A percentile compares a stretch with the other conserved stretches of the same genome.
Evolutionary conservation across 2,113 vertebrate species (phyloP).

Genomic region (Crotalus viridis): DNA sequence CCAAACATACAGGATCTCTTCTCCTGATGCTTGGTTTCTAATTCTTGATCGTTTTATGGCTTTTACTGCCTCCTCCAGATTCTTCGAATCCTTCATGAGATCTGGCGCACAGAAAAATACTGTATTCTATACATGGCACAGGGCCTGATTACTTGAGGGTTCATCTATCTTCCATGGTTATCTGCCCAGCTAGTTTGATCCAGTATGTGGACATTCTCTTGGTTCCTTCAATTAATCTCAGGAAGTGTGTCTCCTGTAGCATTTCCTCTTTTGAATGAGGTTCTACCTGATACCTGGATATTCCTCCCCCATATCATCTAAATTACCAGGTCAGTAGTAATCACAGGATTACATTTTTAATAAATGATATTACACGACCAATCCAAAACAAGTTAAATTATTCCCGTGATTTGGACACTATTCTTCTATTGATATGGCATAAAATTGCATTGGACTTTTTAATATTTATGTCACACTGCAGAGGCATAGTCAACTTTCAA

Average conservation of each 20-base stretch:
- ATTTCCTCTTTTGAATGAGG: neutral
- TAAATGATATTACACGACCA: neutral
- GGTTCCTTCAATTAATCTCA: neutral
- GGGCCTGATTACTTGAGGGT: neutral
- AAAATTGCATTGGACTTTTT: neutral
- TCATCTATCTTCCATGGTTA: neutral
- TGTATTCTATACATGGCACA: neutral
- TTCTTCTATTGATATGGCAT: neutral
- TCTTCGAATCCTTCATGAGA: neutral
- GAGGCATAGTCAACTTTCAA: neutral
- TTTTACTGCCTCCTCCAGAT: neutral
- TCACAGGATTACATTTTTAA: neutral
- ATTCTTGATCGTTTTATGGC: neutral
- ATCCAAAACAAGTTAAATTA: neutral
- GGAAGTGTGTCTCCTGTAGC: neutral
- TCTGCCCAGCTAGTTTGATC: neutral
- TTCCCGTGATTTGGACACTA: neutral
- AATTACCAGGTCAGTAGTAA: neutral
- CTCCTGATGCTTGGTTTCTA: neutral
- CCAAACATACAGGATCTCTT: neutral
- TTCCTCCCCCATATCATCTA: neutral
- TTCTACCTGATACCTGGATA: neutral
- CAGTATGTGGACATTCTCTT: neutral
- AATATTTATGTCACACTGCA: neutral
- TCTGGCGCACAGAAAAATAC: neutral